Conservation (phyloP, 2,888 invertebrate genomes). For the Eumerus sabulonum region DNA sequence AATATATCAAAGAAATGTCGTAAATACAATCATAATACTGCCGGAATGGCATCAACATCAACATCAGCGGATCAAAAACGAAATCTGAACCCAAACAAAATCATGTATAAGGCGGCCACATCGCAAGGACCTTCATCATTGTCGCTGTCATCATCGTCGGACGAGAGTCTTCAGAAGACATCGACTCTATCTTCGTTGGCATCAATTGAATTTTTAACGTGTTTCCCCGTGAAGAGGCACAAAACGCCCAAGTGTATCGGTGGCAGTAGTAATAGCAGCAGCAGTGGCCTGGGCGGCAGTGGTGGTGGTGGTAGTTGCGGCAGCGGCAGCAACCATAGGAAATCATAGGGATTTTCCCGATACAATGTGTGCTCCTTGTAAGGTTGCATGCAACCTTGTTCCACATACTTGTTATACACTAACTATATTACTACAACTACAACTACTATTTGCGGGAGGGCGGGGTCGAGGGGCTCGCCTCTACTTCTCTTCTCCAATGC, state of each 20-base stretch:
- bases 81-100: constrained; percentile 65
- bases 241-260: constrained; percentile 72
- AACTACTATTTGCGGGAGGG: constrained; percentile 8
- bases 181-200: constrained; percentile 71
- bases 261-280: constrained; percentile 67
- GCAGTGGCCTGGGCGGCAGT: constrained; percentile 45
- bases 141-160: constrained; percentile 63
- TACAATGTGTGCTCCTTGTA: constrained; percentile 26
- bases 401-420: constrained; percentile 26
- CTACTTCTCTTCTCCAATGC: too few relatives aligned
- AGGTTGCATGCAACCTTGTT: constrained; percentile 66
- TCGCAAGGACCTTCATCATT: constrained; percentile 37
- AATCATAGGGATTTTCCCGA: constrained; percentile 56
- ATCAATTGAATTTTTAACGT: constrained; percentile 77
- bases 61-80: neutral
- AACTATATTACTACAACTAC: too few relatives aligned
- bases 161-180: constrained; percentile 77
- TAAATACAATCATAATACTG: constrained; percentile 75
- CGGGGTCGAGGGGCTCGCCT: neutral
- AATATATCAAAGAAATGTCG: constrained; percentile 77
- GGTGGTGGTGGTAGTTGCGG: constrained; percentile 52
- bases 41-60: constrained; percentile 48
- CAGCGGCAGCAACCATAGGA: constrained; percentile 69
- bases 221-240: constrained; percentile 76
- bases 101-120: too few relatives aligned